Evolutionary conservation across 1,140 invertebrate genomes (phyloP).

Genomic region (Metopolophium dirhodum): DNA sequence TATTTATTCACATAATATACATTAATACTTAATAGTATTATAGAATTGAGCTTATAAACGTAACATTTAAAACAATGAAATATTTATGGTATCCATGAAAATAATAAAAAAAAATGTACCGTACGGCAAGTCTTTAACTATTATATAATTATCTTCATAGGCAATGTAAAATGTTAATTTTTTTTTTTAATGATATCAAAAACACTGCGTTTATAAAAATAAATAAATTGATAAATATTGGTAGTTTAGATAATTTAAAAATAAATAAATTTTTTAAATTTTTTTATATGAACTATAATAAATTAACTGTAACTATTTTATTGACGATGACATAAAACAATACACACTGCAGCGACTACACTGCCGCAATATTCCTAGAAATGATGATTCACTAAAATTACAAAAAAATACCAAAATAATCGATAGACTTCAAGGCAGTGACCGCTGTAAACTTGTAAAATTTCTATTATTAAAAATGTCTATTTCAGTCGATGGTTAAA

Average conservation of each 20-base stretch:
- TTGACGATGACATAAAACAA: neutral
- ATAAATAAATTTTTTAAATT: neutral
- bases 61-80: neutral
- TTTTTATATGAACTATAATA: neutral
- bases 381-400: neutral
- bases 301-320: neutral
- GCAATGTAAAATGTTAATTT: neutral
- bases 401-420: constrained; percentile 15
- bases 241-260: neutral
- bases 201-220: too few species aligned
- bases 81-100: neutral
- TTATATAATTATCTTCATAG: neutral
- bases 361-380: neutral
- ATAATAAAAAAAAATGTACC: neutral
- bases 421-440: neutral
- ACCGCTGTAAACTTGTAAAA: neutral
- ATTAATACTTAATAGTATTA: neutral
- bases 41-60: neutral
- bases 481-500: neutral
- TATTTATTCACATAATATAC: neutral
- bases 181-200: neutral
- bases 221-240: too few species aligned
- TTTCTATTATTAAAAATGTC: neutral
- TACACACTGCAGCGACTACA: neutral
- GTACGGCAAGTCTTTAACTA: too few species aligned